These are phyloP conservation scores for Centropristis striata DNA, from an alignment of 2,113 vertebrate genomes.

Conservation along the genomic window DNA sequence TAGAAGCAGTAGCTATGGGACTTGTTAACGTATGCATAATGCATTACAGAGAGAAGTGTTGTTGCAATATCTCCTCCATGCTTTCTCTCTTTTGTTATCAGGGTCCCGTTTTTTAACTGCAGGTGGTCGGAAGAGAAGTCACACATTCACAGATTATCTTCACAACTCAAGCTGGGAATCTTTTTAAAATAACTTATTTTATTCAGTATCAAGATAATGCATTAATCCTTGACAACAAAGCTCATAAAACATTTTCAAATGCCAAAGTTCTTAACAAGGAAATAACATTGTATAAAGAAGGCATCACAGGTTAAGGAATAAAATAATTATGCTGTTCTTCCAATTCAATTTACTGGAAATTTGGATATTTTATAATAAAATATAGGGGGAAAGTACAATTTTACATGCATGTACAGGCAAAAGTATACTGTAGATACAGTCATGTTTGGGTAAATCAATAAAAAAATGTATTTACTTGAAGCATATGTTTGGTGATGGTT, in stretches of 20 bases:
- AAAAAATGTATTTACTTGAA: neutral
- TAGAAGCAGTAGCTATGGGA: constrained; percentile 63
- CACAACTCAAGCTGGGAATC: too few species aligned
- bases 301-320: too few species aligned
- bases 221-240: too few species aligned
- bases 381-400: neutral
- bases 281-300: too few species aligned
- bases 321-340: neutral
- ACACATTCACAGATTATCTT: constrained; percentile 16
- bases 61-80: constrained; percentile 43
- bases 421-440: neutral
- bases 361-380: neutral
- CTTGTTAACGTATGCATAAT: constrained; percentile 59
- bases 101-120: neutral
- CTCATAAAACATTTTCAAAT: too few species aligned
- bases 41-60: constrained; percentile 50
- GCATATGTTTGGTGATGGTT: neutral
- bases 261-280: too few species aligned
- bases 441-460: neutral
- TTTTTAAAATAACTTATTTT: too few species aligned
- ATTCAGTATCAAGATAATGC: too few species aligned
- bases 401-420: neutral
- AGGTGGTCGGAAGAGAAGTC: neutral
- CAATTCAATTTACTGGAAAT: neutral
- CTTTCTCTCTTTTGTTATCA: constrained; percentile 34